Base-by-base conservation (phyloP, 2,888 invertebrate species). In the Caenorhabditis sp. region DNA sequence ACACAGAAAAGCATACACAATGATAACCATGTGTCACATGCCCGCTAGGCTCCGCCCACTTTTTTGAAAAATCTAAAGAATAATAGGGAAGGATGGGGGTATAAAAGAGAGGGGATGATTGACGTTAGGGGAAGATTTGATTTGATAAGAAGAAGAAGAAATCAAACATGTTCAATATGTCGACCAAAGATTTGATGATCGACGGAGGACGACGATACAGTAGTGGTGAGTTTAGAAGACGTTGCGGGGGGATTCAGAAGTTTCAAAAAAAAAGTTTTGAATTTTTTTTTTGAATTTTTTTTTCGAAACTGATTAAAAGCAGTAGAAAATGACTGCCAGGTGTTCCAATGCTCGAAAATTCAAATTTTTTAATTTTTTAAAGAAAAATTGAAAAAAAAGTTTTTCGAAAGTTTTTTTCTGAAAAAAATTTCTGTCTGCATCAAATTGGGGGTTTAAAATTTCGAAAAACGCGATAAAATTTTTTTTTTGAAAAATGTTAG, bases 101-200 rank as follows among this genome's bases (percentile, higher is more conserved):
- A 51, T 24, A 54, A 38, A 51, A 8, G 24, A n/a, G 38, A 2
- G 38, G 38, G 2, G 38, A 38, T 31, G 31, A 31, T n/a, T n/a
- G n/a, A n/a, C n/a, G n/a, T 8, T 8, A 8, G 31, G 22, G 31
- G 10, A 31, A 26, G 19, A 51, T 3, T 2, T 49, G 66, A 6
- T 22, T 12, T 10, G 16, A 12, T 8, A 8, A 24, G 14, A 12
- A 24, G n/a, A 14, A 54, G 31, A 14, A 35, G 56, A 70, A 12
- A 47, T 58, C 14, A 47, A 59, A 2, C 1, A 61, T 22, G 35
- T 35, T 72, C 49, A 41, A 59, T 31, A 28, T 14, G 8, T 41
- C 58, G 44, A 64, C 54, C 64, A 64, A 74, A 64, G 74, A 56
- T 64, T 64, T 51, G 24, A 63, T 74, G 63, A 63, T 74, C 51